Conservation (phyloP, 1,140 invertebrate species). For the Caenorhabditis tropicalis region DNA sequence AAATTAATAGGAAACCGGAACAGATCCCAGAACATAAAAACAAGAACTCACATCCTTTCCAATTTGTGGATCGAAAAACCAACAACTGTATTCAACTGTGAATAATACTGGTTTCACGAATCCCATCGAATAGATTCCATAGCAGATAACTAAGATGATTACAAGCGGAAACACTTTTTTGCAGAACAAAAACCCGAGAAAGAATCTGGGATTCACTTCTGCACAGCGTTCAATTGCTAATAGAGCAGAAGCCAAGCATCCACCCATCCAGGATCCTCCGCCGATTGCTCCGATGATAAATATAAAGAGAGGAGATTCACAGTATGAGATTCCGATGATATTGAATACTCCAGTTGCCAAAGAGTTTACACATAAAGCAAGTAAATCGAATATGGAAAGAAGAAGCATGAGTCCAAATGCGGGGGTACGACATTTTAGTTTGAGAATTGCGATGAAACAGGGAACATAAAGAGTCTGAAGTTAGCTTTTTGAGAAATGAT, state of each 20-base stretch:
- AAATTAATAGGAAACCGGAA: neutral
- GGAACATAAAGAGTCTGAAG: conserved; percentile 81
- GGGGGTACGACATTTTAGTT: neutral
- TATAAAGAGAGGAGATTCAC: neutral
- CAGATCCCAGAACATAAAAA: too few relatives aligned
- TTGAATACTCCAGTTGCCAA: neutral
- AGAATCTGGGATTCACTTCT: neutral
- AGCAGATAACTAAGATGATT: neutral
- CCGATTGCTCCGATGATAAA: neutral
- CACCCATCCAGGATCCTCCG: neutral
- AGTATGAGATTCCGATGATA: neutral
- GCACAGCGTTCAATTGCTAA: conserved; percentile 4
- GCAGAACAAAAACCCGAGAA: neutral
- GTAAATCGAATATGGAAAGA: conserved; percentile 31
- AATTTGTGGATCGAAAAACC: conserved; percentile 13
- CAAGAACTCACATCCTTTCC: neutral
- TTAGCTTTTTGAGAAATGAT: neutral
- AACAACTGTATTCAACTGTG: neutral
- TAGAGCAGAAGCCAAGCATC: neutral
- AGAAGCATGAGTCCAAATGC: conserved; percentile 12
- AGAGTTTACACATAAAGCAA: neutral
- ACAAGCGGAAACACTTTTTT: neutral
- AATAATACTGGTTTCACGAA: neutral
- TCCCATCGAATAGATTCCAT: neutral
- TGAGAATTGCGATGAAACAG: conserved; percentile 15